A percentile compares a stretch with the other conserved stretches of the same genome.
Evolutionary conservation across 2,113 vertebrate species (phyloP).

Genomic region (Coreoperca whiteheadi): DNA sequence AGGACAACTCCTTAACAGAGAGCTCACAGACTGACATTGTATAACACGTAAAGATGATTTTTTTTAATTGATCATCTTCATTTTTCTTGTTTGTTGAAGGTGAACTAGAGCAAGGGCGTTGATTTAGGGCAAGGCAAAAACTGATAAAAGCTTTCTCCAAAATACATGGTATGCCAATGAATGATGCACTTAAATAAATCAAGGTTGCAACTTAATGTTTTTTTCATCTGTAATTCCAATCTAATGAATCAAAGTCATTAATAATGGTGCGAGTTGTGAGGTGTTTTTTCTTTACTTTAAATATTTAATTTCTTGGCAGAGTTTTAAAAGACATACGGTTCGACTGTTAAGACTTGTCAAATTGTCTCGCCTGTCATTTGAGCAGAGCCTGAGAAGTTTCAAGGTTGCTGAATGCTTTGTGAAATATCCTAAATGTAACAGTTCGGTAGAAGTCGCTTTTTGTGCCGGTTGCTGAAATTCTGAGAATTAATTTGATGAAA

Average conservation of each 20-base stretch:
- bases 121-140: conserved; percentile 8
- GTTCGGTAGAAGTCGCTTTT: not conserved
- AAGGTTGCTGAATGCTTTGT: conserved; percentile 45
- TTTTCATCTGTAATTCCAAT: conserved; percentile 60
- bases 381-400: conserved; percentile 58
- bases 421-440: conserved; percentile 29
- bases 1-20: not conserved
- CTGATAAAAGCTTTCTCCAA: conserved; percentile 56
- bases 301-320: conserved; percentile 63
- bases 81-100: conserved; percentile 35
- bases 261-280: conserved; percentile 58
- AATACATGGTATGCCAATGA: conserved; percentile 29
- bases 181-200: conserved; percentile 65
- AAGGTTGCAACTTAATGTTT: conserved; percentile 58
- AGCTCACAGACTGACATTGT: conserved; percentile 20
- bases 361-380: conserved; percentile 51
- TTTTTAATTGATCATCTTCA: conserved; percentile 46
- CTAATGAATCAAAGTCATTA: conserved; percentile 73
- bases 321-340: conserved; percentile 66
- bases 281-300: conserved; percentile 20
- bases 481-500: conserved; percentile 29
- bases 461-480: conserved; percentile 18
- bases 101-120: conserved; percentile 21
- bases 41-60: not conserved
- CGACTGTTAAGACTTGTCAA: conserved; percentile 47